Conservation (phyloP, 2,797 vertebrate genomes). For the Enteromius trimaculatus region DNA sequence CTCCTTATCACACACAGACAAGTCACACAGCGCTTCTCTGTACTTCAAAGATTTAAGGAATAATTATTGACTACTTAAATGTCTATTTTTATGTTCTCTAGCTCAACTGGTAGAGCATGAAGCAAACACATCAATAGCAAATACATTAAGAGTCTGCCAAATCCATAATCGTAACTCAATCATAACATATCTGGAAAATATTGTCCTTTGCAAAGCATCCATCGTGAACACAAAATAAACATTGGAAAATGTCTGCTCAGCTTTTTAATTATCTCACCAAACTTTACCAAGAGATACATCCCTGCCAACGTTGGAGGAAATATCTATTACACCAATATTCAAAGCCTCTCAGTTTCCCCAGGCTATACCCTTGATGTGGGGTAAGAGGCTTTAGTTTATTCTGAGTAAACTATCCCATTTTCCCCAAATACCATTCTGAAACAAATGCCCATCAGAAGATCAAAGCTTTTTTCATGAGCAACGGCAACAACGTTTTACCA, state of each 20-base stretch:
- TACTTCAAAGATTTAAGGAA: background rate
- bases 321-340: conserved; percentile 31
- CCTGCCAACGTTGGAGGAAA: conserved; percentile 7
- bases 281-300: conserved; percentile 9
- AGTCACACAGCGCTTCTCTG: background rate
- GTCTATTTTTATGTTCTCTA: background rate
- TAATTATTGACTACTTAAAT: background rate
- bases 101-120: background rate
- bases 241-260: background rate
- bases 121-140: background rate
- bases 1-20: background rate
- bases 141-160: background rate
- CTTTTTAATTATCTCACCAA: conserved; percentile 8
- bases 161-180: background rate
- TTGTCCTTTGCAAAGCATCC: background rate
- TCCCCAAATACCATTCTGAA: background rate
- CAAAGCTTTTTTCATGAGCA: conserved; percentile 26
- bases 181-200: background rate
- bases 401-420: background rate
- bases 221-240: conserved; percentile 4
- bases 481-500: background rate
- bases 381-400: conserved; percentile 30
- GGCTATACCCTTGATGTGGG: conserved; percentile 36
- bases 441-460: conserved; percentile 29
- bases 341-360: conserved; percentile 7